Evolutionary conservation across 1,140 invertebrate species (phyloP).

Genomic region (Papilio machaon): DNA sequence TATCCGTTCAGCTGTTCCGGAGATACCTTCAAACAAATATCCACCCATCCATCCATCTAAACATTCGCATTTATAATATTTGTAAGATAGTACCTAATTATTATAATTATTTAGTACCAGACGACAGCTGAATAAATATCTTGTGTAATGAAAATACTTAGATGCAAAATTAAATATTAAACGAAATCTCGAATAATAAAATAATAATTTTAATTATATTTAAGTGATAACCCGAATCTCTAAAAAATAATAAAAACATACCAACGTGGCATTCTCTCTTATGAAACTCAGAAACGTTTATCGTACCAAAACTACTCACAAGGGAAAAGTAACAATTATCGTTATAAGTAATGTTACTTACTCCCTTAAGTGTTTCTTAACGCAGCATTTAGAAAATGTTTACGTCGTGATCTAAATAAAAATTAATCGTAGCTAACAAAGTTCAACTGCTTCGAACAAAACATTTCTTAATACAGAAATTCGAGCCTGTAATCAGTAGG

Average conservation of each 20-base stretch:
- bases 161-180: too few relatives aligned
- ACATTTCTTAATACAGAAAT: background rate
- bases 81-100: too few relatives aligned
- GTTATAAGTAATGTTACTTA: conserved; percentile 6
- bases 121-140: too few relatives aligned
- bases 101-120: too few relatives aligned
- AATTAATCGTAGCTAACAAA: background rate
- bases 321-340: background rate
- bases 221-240: background rate
- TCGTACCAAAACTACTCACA: conserved; percentile 8
- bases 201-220: background rate
- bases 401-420: background rate
- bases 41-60: too few relatives aligned
- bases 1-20: too few relatives aligned
- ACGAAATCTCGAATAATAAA: background rate
- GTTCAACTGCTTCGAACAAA: background rate
- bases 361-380: conserved; percentile 15
- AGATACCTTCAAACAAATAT: too few relatives aligned
- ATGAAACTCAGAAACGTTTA: conserved; percentile 4
- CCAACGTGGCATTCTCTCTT: background rate
- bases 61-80: too few relatives aligned
- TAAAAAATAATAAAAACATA: background rate
- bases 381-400: conserved; percentile 5
- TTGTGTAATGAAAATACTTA: too few relatives aligned
- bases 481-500: background rate